Percentiles rank a stretch among this genome's conserved stretches.
These are phyloP conservation scores for Cynoglossus semilaevis DNA, from an alignment of 2,113 vertebrate species.

Conservation along the genomic window DNA sequence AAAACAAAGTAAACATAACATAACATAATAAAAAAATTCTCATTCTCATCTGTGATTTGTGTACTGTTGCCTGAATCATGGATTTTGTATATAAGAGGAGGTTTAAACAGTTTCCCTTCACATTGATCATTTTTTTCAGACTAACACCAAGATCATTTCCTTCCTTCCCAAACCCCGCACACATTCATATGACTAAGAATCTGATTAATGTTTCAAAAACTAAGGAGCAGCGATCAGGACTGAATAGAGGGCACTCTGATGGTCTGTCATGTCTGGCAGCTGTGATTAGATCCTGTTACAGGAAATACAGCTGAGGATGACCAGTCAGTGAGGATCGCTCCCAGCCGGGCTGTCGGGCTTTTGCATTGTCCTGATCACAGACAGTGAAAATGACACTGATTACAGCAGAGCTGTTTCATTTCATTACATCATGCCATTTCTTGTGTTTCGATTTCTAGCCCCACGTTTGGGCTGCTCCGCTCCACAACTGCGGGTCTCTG, in stretches of 20 bases:
- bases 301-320: slow-evolving; percentile 28
- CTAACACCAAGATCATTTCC: slow-evolving; percentile 25
- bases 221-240: slow-evolving; percentile 17
- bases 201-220: slow-evolving; percentile 46
- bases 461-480: slow-evolving; percentile 48
- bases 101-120: no score
- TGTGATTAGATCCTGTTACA: slow-evolving; percentile 15
- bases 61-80: no score
- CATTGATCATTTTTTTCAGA: slow-evolving; percentile 27
- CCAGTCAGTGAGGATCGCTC: slow-evolving; percentile 9
- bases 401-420: slow-evolving; percentile 43
- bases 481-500: slow-evolving; percentile 41
- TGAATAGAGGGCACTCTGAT: slow-evolving; percentile 21
- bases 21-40: no score
- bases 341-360: not conserved
- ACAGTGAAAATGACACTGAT: slow-evolving; percentile 51
- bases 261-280: slow-evolving; percentile 53
- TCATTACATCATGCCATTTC: slow-evolving; percentile 61
- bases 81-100: no score
- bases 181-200: slow-evolving; percentile 31
- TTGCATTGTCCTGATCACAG: slow-evolving; percentile 7
- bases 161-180: no score
- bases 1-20: no score
- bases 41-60: no score
- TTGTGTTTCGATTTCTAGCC: slow-evolving; percentile 49